Conservation (phyloP, 2,888 invertebrate species). For the Macaria liturata region DNA sequence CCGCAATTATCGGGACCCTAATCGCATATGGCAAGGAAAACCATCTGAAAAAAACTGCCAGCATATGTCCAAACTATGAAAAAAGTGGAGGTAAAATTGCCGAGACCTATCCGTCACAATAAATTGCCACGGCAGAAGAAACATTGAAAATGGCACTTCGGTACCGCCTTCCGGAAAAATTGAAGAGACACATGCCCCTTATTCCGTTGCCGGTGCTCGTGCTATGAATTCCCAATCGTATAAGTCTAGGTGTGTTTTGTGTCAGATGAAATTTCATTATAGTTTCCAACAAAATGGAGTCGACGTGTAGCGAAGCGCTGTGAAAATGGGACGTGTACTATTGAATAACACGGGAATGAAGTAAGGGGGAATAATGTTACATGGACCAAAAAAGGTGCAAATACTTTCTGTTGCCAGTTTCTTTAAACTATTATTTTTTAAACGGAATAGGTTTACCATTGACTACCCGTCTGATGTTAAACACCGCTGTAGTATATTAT, state of each 20-base stretch:
- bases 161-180: conserved; percentile 37
- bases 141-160: conserved; percentile 48
- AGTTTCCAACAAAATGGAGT: conserved; percentile 19
- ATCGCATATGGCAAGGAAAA: conserved; percentile 19
- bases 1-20: conserved; percentile 16
- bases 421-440: neutral
- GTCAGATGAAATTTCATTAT: conserved; percentile 26
- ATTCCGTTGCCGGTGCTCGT: conserved; percentile 28
- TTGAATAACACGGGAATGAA: conserved; percentile 13
- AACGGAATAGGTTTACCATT: neutral
- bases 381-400: neutral
- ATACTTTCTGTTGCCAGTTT: too few relatives aligned
- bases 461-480: neutral
- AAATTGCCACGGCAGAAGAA: conserved; percentile 58
- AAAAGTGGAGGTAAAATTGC: conserved; percentile 24
- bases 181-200: conserved; percentile 37
- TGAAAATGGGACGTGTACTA: conserved; percentile 11
- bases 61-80: conserved; percentile 17
- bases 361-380: neutral
- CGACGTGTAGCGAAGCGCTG: conserved; percentile 14
- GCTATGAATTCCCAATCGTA: conserved; percentile 33
- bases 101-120: conserved; percentile 57
- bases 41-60: conserved; percentile 16
- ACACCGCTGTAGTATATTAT: neutral
- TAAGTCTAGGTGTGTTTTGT: conserved; percentile 25